phyloP scores from a whole-genome alignment of 2,113 vertebrate species.

The Notothenia rossii region DNA sequence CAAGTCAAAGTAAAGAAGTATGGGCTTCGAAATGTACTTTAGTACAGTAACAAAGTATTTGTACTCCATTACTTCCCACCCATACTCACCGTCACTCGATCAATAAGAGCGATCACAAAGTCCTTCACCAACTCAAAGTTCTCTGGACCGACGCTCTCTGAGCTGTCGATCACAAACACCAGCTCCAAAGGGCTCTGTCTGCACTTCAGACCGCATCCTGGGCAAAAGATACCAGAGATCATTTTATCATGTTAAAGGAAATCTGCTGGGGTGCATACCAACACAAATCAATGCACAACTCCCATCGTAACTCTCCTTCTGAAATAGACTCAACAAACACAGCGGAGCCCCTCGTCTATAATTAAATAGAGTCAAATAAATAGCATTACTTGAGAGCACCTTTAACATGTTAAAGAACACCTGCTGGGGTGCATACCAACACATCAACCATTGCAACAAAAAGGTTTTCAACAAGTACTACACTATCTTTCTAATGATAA shows the following conservation, averaged over 20 bases:
- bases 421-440: neutral
- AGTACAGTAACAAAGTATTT: too few species aligned
- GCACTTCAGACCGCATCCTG: slow-evolving; percentile 90
- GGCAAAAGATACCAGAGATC: neutral
- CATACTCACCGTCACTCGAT: slow-evolving; percentile 69
- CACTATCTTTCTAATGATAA: too few species aligned
- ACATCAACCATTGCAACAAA: neutral
- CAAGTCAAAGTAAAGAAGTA: too few species aligned
- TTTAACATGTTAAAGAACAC: too few species aligned
- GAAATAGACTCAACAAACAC: too few species aligned
- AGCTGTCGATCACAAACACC: slow-evolving; percentile 92
- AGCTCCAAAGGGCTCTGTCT: slow-evolving; percentile 87
- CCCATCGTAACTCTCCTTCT: too few species aligned
- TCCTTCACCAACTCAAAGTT: slow-evolving; percentile 89
- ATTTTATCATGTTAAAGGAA: neutral
- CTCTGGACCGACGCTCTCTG: slow-evolving; percentile 89
- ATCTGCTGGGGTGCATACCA: neutral
- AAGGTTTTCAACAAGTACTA: neutral
- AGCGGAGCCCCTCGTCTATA: too few species aligned
- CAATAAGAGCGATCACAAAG: slow-evolving; percentile 86
- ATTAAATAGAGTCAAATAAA: too few species aligned
- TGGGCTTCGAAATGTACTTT: too few species aligned
- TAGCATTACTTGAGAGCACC: too few species aligned
- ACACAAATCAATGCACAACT: neutral
- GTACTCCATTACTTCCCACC: too few species aligned